Evolutionary conservation across 1,140 invertebrate species (phyloP), one percentile per base, ranked within the genome.

Genomic region (Antheraea pernyi): DNA sequence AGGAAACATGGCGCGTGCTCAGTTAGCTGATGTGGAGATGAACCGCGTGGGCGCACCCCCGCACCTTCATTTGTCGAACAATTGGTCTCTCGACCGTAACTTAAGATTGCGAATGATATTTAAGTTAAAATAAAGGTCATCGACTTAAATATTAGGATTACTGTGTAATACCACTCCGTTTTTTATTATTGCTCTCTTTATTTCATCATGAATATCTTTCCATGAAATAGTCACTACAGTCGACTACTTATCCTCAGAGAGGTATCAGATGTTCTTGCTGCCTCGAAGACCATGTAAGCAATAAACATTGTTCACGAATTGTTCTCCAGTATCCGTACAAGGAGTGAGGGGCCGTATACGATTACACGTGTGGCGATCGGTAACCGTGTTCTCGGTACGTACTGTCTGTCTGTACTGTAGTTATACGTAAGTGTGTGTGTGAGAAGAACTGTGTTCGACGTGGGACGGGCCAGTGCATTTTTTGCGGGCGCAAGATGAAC

Each of bases 381-480:
- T 77, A 82, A 81, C 78, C 70, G 78, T 73, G 73, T 74, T 76
- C 71, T 77, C 69, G 70, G 65, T 78, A 77, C 79, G 75, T 82
- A 76, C 37, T 61, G 59, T 42, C 39, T 61, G 36, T 36, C 70
- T 77, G 66, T 74, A 69, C 69, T 67, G 74, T 74, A 73, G 71
- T 62, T 70, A 76, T 75, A 70, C 83, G 65, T 71, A 69, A 78
- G 70, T 86, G 88, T 88, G 83, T 83, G 88, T 60, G 59, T 5
- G 58, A 59, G 19, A 59, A 79, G 83, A 76, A 78, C 74, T 86
- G 84, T 82, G 82, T 84, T 86, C 82, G 80, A 80, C 83, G 88
- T 88, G 87, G 88, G 87, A 86, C 81, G 88, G 81, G 81, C 73
- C 88, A 86, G 79, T 91, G 86, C 88, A 91, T 92, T 92, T 92